A percentile compares a stretch with the other conserved stretches of the same genome.
phyloP scores from a whole-genome alignment of 1,140 invertebrate species.

The Wasmannia auropunctata region DNA sequence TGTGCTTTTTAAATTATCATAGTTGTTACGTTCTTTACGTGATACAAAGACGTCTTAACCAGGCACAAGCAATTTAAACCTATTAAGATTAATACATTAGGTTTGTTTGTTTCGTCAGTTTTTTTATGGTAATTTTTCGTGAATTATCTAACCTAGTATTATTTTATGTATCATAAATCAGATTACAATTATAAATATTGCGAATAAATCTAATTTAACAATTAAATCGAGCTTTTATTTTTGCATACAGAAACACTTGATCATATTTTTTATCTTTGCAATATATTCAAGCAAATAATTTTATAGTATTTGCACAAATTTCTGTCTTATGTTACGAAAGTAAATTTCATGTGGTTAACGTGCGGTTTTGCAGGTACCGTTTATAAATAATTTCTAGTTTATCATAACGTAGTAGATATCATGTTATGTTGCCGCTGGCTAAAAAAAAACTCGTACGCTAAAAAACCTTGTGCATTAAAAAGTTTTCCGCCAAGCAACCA shows the following conservation, averaged over 20 bases:
- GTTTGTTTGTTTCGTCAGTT: background rate
- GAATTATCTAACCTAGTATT: background rate
- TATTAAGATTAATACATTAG: background rate
- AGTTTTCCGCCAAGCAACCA: conserved; percentile 17
- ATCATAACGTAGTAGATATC: background rate
- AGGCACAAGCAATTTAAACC: background rate
- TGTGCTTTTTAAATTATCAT: conserved; percentile 9
- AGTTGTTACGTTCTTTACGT: background rate
- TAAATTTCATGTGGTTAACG: conserved; percentile 8
- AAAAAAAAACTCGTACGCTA: background rate
- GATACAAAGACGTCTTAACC: background rate
- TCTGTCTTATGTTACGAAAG: background rate
- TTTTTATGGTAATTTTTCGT: background rate
- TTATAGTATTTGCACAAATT: background rate
- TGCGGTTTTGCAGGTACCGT: conserved; percentile 13
- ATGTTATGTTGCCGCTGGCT: background rate
- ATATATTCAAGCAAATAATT: background rate
- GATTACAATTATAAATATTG: background rate
- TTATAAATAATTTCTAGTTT: conserved; percentile 41
- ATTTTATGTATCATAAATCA: background rate
- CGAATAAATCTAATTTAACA: background rate
- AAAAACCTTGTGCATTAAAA: conserved; percentile 19
- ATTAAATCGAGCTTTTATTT: conserved; percentile 1
- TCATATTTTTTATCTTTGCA: background rate
- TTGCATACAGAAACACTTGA: background rate